These are phyloP conservation scores for Rattus rattus DNA, from an alignment of 2,113 vertebrate species.

Conservation along the genomic window DNA sequence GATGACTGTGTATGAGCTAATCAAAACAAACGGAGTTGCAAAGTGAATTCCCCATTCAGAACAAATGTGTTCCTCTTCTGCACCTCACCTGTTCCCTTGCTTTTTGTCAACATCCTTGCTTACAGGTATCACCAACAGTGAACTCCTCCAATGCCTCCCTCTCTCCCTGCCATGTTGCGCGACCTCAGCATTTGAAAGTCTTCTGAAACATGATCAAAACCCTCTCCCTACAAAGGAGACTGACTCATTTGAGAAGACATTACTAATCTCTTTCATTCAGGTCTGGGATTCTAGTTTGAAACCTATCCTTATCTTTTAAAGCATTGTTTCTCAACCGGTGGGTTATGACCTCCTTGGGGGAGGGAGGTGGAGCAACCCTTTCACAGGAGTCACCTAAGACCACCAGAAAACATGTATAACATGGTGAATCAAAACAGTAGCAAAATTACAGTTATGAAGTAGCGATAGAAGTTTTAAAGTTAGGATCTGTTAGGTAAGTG, in stretches of 20 bases:
- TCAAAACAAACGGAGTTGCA: background rate
- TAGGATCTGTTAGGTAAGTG: conserved; percentile 9
- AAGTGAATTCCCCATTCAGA: background rate
- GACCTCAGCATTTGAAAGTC: background rate
- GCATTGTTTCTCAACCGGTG: too few relatives aligned
- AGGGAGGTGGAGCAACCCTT: background rate
- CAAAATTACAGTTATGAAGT: background rate
- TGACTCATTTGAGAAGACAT: background rate
- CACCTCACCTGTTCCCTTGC: background rate
- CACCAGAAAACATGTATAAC: background rate
- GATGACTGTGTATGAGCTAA: background rate
- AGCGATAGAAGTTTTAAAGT: background rate
- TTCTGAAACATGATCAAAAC: background rate
- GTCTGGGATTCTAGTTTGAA: background rate
- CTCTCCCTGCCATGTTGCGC: background rate
- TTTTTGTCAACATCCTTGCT: background rate
- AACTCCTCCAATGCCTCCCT: background rate
- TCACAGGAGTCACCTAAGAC: background rate
- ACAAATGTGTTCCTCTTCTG: background rate
- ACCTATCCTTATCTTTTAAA: background rate
- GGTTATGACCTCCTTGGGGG: too few relatives aligned
- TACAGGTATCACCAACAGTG: background rate
- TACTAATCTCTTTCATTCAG: background rate
- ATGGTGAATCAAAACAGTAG: too few relatives aligned
- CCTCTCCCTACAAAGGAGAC: background rate